Evolutionary conservation across 2,113 vertebrate genomes (phyloP).

Genomic region (Synodontis membranacea): DNA sequence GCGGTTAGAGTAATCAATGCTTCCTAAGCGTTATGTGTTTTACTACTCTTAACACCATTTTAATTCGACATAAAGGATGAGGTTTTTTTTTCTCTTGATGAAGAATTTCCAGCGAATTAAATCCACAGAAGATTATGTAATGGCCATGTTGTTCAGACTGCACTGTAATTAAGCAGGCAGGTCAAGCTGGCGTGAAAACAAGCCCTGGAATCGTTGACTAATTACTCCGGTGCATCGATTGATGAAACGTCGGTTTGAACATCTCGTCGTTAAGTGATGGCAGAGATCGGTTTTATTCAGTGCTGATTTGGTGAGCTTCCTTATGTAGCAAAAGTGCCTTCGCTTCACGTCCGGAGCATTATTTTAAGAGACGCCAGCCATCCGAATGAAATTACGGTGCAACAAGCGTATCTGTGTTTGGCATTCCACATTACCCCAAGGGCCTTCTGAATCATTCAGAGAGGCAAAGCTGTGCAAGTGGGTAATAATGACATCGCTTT

Average conservation of each 20-base stretch:
- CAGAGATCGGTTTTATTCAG: neutral
- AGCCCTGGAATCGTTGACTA: neutral
- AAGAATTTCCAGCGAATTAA: neutral
- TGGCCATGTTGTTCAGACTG: neutral
- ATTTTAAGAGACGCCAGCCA: slow-evolving; percentile 8
- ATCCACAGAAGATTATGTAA: neutral
- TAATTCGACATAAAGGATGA: neutral
- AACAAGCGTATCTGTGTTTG: slow-evolving; percentile 15
- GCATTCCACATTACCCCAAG: neutral
- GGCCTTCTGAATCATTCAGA: slow-evolving; percentile 12
- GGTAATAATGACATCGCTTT: slow-evolving; percentile 22
- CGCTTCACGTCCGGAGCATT: neutral
- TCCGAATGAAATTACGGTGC: slow-evolving; percentile 10
- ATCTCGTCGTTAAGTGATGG: neutral
- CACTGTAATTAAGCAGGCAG: neutral
- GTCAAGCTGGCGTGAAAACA: neutral
- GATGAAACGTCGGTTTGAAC: neutral
- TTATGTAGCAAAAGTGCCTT: neutral
- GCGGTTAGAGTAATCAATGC: neutral
- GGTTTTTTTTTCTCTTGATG: neutral
- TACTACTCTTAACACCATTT: neutral
- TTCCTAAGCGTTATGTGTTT: neutral
- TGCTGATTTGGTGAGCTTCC: neutral
- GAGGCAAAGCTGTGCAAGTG: slow-evolving; percentile 3
- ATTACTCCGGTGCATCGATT: neutral